These are phyloP conservation scores for Hypothenemus hampei DNA, from an alignment of 1,140 invertebrate species.

Conservation along the genomic window DNA sequence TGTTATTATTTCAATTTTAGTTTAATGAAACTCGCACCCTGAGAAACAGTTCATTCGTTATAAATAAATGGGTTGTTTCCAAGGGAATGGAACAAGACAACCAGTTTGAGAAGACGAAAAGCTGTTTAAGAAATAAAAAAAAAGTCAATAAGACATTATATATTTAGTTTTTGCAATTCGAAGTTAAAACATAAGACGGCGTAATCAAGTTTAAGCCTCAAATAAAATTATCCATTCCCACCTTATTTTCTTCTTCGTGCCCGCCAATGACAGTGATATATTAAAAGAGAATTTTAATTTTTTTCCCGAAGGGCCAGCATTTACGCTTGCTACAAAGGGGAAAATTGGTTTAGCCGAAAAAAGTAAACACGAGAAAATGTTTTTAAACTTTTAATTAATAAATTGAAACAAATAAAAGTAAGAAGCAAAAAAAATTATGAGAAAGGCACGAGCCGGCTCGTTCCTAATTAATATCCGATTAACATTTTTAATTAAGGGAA, in stretches of 20 bases:
- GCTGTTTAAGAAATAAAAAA: too few species aligned
- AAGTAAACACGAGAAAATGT: not conserved
- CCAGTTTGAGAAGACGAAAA: too few species aligned
- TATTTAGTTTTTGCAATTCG: too few species aligned
- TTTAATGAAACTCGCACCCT: not conserved
- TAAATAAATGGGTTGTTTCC: not conserved
- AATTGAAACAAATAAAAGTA: not conserved
- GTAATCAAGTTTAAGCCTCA: not conserved
- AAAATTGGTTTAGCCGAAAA: conserved; percentile 1
- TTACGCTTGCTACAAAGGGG: not conserved
- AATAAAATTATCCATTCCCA: conserved; percentile 2
- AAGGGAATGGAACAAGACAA: too few species aligned
- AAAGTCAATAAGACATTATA: too few species aligned
- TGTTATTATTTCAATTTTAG: not conserved
- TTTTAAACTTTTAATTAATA: not conserved
- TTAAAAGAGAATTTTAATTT: conserved; percentile 1
- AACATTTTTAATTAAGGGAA: not conserved
- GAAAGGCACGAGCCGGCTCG: not conserved
- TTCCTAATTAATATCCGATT: not conserved
- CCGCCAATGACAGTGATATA: conserved; percentile 6
- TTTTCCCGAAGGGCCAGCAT: too few species aligned
- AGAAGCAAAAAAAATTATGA: not conserved
- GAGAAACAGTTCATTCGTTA: not conserved
- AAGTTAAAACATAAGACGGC: too few species aligned
- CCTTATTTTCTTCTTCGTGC: conserved; percentile 4